Percentiles rank a stretch among this genome's conserved stretches.
Conservation (phyloP, 1,140 invertebrate species). For the Brachionus koreanus region DNA sequence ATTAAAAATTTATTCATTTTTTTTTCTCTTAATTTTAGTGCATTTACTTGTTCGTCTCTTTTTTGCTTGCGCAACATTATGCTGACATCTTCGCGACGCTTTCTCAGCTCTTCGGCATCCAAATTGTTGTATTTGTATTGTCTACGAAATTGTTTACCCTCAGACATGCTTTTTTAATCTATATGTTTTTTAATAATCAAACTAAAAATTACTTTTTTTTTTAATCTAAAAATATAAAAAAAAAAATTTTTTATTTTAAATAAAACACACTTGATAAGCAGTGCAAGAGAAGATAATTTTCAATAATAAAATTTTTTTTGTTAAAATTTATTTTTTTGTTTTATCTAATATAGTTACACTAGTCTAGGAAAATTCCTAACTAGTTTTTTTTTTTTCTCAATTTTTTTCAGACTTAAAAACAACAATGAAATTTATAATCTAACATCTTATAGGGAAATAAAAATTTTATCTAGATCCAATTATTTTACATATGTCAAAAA, state of each 20-base stretch:
- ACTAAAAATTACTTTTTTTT: not conserved
- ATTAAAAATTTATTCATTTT: not conserved
- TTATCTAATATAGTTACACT: no score
- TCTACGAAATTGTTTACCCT: constrained; percentile 10
- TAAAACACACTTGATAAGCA: not conserved
- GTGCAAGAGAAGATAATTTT: not conserved
- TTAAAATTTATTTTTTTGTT: not conserved
- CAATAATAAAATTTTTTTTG: not conserved
- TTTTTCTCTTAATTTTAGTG: not conserved
- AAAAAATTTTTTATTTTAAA: no score
- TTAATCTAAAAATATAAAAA: no score
- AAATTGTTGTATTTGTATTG: constrained; percentile 87
- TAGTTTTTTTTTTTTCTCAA: no score
- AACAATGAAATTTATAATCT: no score
- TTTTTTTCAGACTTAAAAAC: no score
- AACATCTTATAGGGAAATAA: not conserved
- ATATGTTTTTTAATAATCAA: not conserved
- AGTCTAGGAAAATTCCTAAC: no score
- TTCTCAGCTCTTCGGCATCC: constrained; percentile 82
- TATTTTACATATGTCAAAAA: constrained; percentile 3
- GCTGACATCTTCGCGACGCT: constrained; percentile 89
- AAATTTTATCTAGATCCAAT: constrained; percentile 11
- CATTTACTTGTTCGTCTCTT: constrained; percentile 65
- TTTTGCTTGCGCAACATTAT: constrained; percentile 92
- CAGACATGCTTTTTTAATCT: constrained; percentile 8